These are phyloP conservation scores for Tryphoninae sp. DNA, from an alignment of 2,888 invertebrate genomes.

Conservation along the genomic window DNA sequence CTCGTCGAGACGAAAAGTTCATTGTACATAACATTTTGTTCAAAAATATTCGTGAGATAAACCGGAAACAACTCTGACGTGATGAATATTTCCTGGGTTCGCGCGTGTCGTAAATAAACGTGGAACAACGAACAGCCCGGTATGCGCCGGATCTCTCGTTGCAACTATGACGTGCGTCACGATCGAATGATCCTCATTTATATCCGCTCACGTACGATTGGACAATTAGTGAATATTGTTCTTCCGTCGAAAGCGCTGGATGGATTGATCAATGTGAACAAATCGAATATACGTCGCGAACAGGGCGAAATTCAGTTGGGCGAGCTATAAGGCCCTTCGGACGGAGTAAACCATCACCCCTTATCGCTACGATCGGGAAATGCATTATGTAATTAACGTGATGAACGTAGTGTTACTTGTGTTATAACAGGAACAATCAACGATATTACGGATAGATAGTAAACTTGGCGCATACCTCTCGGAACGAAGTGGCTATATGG, in stretches of 20 bases:
- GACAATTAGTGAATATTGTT: not conserved
- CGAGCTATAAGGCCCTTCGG: not conserved
- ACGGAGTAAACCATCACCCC: not conserved
- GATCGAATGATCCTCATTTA: not conserved
- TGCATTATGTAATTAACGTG: too few relatives aligned
- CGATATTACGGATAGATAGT: too few relatives aligned
- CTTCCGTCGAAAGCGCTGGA: not conserved
- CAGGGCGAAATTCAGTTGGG: not conserved
- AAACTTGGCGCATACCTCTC: too few relatives aligned
- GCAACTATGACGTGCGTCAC: not conserved
- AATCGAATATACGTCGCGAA: not conserved
- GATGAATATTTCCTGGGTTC: conserved; percentile 12
- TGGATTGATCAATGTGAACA: not conserved
- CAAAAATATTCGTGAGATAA: conserved; percentile 5
- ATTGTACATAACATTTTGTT: not conserved
- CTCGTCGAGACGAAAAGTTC: conserved; percentile 21
- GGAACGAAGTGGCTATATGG: too few relatives aligned
- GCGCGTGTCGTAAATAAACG: conserved; percentile 12
- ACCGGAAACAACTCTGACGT: conserved; percentile 35
- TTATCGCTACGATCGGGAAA: not conserved
- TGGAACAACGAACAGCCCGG: not conserved
- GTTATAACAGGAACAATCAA: too few relatives aligned
- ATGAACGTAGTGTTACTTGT: too few relatives aligned
- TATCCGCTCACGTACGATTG: not conserved
- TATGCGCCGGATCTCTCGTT: conserved; percentile 14